Percentiles rank a stretch among this genome's conserved stretches.
Evolutionary conservation across 2,113 vertebrate genomes (phyloP).

Genomic region (Periophthalmus modestus): DNA sequence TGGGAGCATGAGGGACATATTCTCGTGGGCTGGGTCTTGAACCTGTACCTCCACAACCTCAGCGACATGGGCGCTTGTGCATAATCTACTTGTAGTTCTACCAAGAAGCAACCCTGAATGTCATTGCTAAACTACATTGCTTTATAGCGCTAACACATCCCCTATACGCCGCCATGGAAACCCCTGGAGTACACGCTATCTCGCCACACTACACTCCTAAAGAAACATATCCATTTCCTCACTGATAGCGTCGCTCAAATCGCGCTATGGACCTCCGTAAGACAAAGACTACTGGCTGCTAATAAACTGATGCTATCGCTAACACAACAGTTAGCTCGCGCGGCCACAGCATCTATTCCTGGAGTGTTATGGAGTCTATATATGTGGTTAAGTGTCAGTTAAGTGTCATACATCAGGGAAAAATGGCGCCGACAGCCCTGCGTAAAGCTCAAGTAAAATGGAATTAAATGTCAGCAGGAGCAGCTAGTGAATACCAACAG

Average conservation of each 20-base stretch:
- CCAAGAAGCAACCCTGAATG: neutral
- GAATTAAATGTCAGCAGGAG: conserved; percentile 1
- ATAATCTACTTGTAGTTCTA: neutral
- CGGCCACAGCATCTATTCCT: neutral
- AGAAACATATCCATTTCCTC: conserved; percentile 63
- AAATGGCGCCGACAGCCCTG: conserved; percentile 22
- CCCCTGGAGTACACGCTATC: conserved; percentile 47
- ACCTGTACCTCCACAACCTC: no score
- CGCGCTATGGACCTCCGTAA: conserved; percentile 34
- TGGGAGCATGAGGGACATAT: no score
- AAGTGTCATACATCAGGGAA: conserved; percentile 19
- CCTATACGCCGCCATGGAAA: conserved; percentile 21
- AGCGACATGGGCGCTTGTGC: neutral
- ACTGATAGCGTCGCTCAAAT: conserved; percentile 35
- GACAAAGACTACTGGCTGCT: conserved; percentile 48
- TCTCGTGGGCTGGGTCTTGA: no score
- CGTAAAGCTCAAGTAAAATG: conserved; percentile 8
- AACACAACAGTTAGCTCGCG: conserved; percentile 49
- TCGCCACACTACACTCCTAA: conserved; percentile 56
- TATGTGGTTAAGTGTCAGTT: conserved; percentile 24
- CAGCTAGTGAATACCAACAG: neutral
- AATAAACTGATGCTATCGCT: conserved; percentile 61
- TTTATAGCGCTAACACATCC: neutral
- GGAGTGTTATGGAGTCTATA: neutral
- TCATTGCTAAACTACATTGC: conserved; percentile 13